A percentile compares a stretch with the other conserved stretches of the same genome.
Conservation (phyloP, 2,888 invertebrate genomes). For the Cephus nigrinus region DNA sequence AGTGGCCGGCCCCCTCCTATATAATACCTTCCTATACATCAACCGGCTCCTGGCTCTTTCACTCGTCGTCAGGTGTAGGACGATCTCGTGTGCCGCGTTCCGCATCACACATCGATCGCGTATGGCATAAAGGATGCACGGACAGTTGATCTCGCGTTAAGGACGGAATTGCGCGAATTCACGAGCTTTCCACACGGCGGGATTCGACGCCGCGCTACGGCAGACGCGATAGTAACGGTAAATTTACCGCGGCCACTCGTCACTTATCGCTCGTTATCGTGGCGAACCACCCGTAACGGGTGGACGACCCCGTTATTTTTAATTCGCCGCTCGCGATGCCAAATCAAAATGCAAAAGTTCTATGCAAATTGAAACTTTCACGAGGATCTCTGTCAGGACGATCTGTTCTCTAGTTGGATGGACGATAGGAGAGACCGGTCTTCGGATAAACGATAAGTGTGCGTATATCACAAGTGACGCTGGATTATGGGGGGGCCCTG, state of each 20-base stretch:
- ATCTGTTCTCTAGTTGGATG: neutral
- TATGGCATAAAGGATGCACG: neutral
- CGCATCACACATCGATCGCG: neutral
- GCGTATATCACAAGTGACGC: neutral
- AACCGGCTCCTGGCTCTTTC: constrained; percentile 1
- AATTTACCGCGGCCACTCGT: constrained; percentile 6
- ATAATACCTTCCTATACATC: constrained; percentile 4
- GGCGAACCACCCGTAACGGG: neutral
- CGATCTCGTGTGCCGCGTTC: neutral
- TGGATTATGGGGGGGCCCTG: constrained; percentile 11
- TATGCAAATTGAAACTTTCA: constrained; percentile 17
- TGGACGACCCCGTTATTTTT: constrained; percentile 29
- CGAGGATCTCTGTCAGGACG: neutral
- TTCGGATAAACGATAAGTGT: neutral
- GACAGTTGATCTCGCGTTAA: neutral
- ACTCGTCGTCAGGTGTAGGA: neutral
- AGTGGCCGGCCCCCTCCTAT: constrained; percentile 25
- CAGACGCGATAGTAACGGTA: neutral
- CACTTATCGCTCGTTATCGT: constrained; percentile 32
- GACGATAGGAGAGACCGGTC: neutral
- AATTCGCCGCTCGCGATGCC: constrained; percentile 23
- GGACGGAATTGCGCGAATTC: neutral
- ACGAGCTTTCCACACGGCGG: neutral
- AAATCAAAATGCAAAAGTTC: constrained; percentile 30
- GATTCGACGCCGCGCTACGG: neutral